Evolutionary conservation across 2,888 invertebrate species (phyloP).

Genomic region (Lathronympha strigana): DNA sequence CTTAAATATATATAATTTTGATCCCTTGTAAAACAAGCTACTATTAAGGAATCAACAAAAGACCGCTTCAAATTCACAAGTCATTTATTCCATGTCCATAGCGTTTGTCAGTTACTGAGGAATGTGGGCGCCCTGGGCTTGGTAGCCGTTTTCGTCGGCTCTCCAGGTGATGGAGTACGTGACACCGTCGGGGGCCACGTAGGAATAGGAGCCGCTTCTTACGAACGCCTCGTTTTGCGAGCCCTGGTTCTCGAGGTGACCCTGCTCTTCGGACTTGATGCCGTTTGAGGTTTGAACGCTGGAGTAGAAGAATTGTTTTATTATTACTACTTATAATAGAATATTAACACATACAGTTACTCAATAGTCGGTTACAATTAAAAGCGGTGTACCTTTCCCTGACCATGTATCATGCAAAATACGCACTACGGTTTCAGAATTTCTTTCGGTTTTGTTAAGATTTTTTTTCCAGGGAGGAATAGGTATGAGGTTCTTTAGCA

Average conservation of each 20-base stretch:
- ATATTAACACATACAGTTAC: too few species aligned
- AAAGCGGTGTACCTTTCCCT: too few species aligned
- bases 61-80: not conserved
- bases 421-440: too few species aligned
- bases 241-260: not conserved
- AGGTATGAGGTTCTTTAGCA: too few species aligned
- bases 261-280: not conserved
- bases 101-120: slow-evolving; percentile 3
- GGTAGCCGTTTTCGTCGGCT: slow-evolving; percentile 1
- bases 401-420: too few species aligned
- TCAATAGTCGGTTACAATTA: too few species aligned
- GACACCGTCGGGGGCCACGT: not conserved
- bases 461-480: too few species aligned
- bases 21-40: too few species aligned
- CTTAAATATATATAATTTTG: too few species aligned
- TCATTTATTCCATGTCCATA: slow-evolving; percentile 14
- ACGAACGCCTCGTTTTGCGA: slow-evolving; percentile 1
- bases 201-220: not conserved
- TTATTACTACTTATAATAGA: too few species aligned
- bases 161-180: not conserved
- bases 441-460: too few species aligned
- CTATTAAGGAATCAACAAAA: too few species aligned
- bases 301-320: not conserved
- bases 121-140: slow-evolving; percentile 5
- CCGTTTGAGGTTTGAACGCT: slow-evolving; percentile 3